Percentiles rank a stretch among this genome's conserved stretches.
phyloP scores from a whole-genome alignment of 1,140 invertebrate genomes.

The Apolygus lucorum region DNA sequence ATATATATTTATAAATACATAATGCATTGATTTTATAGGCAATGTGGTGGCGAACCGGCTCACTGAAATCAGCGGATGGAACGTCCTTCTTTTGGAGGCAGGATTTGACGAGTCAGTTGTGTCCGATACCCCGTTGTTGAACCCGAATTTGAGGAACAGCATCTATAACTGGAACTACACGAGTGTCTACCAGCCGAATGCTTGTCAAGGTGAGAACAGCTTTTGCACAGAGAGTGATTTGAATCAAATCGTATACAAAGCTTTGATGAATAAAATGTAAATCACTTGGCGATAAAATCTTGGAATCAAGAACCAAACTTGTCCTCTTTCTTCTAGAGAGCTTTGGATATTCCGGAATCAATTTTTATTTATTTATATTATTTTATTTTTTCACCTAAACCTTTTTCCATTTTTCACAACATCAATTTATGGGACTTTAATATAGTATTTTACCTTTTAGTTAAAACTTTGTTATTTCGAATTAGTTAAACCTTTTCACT shows the following conservation, averaged over 20 bases:
- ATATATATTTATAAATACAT: background rate
- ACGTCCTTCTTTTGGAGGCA: slow-evolving; percentile 18
- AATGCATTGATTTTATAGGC: background rate
- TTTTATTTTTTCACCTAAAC: no score
- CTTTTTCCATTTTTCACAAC: no score
- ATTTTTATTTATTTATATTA: no score
- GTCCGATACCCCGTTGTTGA: slow-evolving; percentile 8
- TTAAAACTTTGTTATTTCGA: no score
- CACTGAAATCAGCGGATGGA: slow-evolving; percentile 17
- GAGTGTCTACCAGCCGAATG: slow-evolving; percentile 23
- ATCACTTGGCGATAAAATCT: background rate
- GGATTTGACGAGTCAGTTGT: slow-evolving; percentile 12
- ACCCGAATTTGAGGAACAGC: slow-evolving; percentile 10
- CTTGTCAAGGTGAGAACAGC: slow-evolving; percentile 20
- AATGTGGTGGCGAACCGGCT: slow-evolving; percentile 20
- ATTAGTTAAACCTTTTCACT: no score
- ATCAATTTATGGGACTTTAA: no score
- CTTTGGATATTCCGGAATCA: no score
- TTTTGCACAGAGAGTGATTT: no score
- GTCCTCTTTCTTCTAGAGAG: no score
- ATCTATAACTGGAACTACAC: slow-evolving; percentile 26
- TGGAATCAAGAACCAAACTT: background rate
- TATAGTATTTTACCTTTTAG: no score
- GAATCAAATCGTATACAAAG: no score
- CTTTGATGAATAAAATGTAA: no score